Base-by-base conservation (phyloP, 2,797 vertebrate genomes). In the Chanos chanos region DNA sequence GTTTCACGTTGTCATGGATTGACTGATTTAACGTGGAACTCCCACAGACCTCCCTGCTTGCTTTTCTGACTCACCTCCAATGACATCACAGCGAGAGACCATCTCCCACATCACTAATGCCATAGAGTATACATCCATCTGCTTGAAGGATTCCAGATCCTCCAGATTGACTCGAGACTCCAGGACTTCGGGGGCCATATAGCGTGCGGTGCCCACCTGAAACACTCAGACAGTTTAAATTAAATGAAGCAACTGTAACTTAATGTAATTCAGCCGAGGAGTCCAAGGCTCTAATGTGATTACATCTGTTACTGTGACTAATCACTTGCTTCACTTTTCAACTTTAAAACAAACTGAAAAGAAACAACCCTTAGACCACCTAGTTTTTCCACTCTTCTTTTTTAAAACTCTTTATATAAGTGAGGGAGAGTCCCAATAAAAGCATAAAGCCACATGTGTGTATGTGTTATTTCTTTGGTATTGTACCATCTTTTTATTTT, bases 51-150 rank as follows among this genome's bases (percentile, higher is more conserved):
- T n/a, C n/a, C n/a, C n/a, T n/a, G n/a, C n/a, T n/a, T n/a, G n/a
- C n/a, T n/a, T n/a, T 12, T 48, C 19, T 30, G n/a, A 74, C 83
- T 75, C 77, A 93, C 93, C 92, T 88, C 89, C 92, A 15, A 90
- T 88, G 50, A 76, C 89, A 1, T 87, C 80, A 68, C 93, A 94
- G 67, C 93, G 87, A 33, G 94, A 94, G 2, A 86, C 87, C 89
- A 94, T 92, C 74, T 95, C 94, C 94, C 94, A 95, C 34, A 94
- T 76, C 44, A 95, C 92, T 1, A 95, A 84, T 41, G 94, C 87
- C 91, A 94, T 90, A 64, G 94, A 95, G 75, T 95, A 95, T 28
- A 95, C 92, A 1, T 95, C 94, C 88, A 94, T 94, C 81, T 95
- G 94, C 77, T 95, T 95, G 63, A 95, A 95, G 34, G 93, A 91